phyloP scores from a whole-genome alignment of 2,888 invertebrate genomes.

The Chironomus riparius region DNA sequence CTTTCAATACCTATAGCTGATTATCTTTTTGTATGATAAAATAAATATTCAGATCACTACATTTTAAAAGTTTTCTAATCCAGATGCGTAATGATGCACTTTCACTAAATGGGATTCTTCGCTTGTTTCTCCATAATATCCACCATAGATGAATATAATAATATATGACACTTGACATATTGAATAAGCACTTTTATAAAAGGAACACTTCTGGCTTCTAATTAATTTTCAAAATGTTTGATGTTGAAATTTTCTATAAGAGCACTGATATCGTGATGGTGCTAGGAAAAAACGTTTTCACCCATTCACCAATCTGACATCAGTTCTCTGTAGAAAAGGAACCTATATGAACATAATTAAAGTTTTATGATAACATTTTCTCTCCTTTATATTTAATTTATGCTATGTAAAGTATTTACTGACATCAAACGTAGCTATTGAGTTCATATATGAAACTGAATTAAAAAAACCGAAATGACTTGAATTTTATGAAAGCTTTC shows the following conservation, averaged over 20 bases:
- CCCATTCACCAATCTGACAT: neutral
- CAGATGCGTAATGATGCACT: too few relatives aligned
- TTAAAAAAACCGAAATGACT: neutral
- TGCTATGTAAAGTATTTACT: neutral
- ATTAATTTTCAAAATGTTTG: neutral
- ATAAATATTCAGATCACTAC: too few relatives aligned
- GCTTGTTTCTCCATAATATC: too few relatives aligned
- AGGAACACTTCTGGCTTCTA: too few relatives aligned
- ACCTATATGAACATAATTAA: neutral
- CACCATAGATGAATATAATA: too few relatives aligned
- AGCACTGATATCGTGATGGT: neutral
- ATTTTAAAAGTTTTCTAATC: too few relatives aligned
- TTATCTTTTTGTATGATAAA: too few relatives aligned
- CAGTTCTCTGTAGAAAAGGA: neutral
- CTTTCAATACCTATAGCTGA: too few relatives aligned
- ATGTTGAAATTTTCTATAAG: neutral
- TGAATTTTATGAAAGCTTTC: neutral
- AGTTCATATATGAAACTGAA: neutral
- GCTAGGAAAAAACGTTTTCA: neutral
- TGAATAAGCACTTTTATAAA: too few relatives aligned
- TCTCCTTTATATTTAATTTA: neutral
- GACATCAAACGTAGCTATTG: neutral
- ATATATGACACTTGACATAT: too few relatives aligned
- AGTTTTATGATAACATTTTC: neutral
- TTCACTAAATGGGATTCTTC: too few relatives aligned